A percentile compares a stretch with the other conserved stretches of the same genome.
Conservation (phyloP, 2,797 vertebrate genomes). For the Alca torda region DNA sequence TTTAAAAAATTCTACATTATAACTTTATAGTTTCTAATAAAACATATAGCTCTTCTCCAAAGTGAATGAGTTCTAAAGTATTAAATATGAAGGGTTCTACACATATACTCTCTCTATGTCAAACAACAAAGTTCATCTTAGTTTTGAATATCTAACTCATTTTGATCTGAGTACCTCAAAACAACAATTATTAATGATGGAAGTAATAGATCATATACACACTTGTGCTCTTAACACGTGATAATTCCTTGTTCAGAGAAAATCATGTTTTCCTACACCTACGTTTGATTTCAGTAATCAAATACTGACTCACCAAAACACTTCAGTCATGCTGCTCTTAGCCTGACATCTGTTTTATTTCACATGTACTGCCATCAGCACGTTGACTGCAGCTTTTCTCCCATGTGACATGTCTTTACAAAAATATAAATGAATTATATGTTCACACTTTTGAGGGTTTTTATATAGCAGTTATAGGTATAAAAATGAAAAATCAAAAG, state of each 20-base stretch:
- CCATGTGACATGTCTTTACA: not conserved
- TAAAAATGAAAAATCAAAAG: not conserved
- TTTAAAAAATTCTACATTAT: not conserved
- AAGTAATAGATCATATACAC: not conserved
- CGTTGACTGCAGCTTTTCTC: constrained; percentile 1
- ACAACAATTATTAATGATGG: not conserved
- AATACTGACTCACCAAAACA: constrained; percentile 44
- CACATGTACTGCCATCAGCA: not conserved
- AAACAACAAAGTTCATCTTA: not conserved
- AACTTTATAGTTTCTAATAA: not conserved
- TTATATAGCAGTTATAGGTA: not conserved
- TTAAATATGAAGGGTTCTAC: not conserved
- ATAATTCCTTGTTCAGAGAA: not conserved
- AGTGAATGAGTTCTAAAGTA: not conserved
- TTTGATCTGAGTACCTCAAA: not conserved
- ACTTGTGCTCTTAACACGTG: not conserved
- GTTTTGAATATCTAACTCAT: not conserved
- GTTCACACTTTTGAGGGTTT: not conserved
- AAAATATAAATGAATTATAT: not conserved
- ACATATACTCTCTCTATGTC: not conserved
- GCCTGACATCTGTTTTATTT: not conserved
- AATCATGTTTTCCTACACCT: not conserved
- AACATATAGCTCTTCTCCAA: not conserved
- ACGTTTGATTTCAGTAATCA: constrained; percentile 18
- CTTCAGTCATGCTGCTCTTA: constrained; percentile 21